These are phyloP conservation scores for Meiosimyza decipiens DNA, from an alignment of 2,888 invertebrate genomes.

Conservation along the genomic window DNA sequence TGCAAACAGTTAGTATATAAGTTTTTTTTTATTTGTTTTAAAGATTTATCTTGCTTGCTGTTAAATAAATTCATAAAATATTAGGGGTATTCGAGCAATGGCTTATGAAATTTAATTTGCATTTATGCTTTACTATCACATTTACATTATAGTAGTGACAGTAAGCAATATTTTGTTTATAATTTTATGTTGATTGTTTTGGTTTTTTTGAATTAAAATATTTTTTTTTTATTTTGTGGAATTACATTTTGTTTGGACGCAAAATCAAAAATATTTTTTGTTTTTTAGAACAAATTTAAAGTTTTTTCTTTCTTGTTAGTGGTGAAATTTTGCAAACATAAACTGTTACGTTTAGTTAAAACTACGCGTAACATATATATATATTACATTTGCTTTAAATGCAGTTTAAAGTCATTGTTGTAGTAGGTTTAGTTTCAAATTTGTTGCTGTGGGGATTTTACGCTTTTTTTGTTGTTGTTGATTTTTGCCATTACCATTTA, in stretches of 20 bases:
- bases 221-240: too few species aligned
- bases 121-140: too few species aligned
- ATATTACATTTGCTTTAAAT: slow-evolving; percentile 53
- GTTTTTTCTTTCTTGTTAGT: slow-evolving; percentile 14
- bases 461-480: slow-evolving; percentile 39
- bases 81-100: too few species aligned
- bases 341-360: slow-evolving; percentile 27
- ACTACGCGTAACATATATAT: too few species aligned
- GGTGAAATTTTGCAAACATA: slow-evolving; percentile 29
- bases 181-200: too few species aligned
- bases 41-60: too few species aligned
- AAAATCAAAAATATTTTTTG: slow-evolving; percentile 40
- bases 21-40: neutral
- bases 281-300: slow-evolving; percentile 29
- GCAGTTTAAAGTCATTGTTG: slow-evolving; percentile 52
- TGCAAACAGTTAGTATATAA: neutral
- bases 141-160: too few species aligned
- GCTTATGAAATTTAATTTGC: too few species aligned
- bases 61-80: too few species aligned
- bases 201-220: too few species aligned
- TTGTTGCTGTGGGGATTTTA: slow-evolving; percentile 8
- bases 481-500: slow-evolving; percentile 39
- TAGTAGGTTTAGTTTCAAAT: slow-evolving; percentile 20
- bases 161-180: too few species aligned
- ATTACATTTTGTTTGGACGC: slow-evolving; percentile 21